A percentile compares a stretch with the other conserved stretches of the same genome.
Conservation (phyloP, 35 echinoderm and acorn worm genomes). For the Lytechinus variegatus region DNA sequence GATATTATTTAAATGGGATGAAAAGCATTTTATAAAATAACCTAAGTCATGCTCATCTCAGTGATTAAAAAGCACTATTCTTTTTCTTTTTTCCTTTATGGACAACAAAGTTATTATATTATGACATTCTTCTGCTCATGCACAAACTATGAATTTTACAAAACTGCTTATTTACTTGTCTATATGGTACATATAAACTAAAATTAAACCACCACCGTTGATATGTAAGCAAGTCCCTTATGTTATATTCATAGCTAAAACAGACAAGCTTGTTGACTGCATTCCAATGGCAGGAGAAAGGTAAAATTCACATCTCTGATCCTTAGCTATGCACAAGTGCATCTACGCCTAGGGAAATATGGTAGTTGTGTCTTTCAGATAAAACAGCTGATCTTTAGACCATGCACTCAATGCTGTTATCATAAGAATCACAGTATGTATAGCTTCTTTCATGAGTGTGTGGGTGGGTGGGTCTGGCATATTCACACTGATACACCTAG, state of each 20-base stretch:
- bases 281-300: not conserved
- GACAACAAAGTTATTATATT: no score
- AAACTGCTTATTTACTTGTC: no score
- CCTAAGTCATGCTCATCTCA: no score
- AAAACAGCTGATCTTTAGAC: not conserved
- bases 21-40: no score
- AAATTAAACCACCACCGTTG: no score
- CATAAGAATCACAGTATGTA: not conserved
- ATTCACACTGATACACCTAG: not conserved
- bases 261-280: conserved; percentile 1
- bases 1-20: no score
- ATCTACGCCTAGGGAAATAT: not conserved
- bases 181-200: no score
- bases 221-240: no score
- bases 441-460: not conserved
- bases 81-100: no score
- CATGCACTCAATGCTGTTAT: not conserved
- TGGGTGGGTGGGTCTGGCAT: not conserved
- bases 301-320: conserved; percentile 2
- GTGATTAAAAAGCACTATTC: no score
- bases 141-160: no score
- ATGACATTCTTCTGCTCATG: no score
- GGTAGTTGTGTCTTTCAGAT: not conserved
- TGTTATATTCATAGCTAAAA: not conserved
- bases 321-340: conserved; percentile 9